Evolutionary conservation across 2,888 invertebrate genomes (phyloP).

Genomic region (Aphodius granarius): DNA sequence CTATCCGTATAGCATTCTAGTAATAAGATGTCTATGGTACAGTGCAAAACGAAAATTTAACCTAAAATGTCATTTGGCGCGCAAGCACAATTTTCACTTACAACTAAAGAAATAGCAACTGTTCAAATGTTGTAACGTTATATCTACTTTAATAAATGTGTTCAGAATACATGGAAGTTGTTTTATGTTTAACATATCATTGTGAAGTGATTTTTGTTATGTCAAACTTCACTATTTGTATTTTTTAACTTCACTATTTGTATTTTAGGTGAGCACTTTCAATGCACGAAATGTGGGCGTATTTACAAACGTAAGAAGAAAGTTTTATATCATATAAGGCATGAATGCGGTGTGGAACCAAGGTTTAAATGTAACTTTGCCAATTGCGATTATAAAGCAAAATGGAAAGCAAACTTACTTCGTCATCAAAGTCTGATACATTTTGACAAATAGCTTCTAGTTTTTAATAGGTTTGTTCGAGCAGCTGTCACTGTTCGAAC

Average conservation of each 20-base stretch:
- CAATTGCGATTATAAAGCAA: constrained; percentile 15
- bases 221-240: background rate
- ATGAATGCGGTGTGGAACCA: constrained; percentile 21
- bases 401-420: constrained; percentile 14
- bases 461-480: background rate
- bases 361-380: constrained; percentile 1
- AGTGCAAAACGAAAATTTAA: background rate
- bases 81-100: background rate
- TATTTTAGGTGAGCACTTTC: background rate
- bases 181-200: background rate
- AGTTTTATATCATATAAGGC: constrained; percentile 17
- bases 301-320: constrained; percentile 40
- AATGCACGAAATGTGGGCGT: constrained; percentile 7
- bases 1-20: too few species aligned
- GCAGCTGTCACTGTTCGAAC: background rate
- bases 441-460: background rate
- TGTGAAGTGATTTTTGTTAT: background rate
- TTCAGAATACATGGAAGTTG: background rate
- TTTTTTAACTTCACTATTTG: background rate
- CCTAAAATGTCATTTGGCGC: background rate
- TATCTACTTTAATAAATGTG: too few species aligned
- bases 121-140: too few species aligned
- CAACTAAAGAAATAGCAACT: background rate
- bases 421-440: background rate
- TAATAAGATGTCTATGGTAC: too few species aligned